phyloP scores from a whole-genome alignment of 1,140 invertebrate genomes.

The Mycetomoellerius zeteki region DNA sequence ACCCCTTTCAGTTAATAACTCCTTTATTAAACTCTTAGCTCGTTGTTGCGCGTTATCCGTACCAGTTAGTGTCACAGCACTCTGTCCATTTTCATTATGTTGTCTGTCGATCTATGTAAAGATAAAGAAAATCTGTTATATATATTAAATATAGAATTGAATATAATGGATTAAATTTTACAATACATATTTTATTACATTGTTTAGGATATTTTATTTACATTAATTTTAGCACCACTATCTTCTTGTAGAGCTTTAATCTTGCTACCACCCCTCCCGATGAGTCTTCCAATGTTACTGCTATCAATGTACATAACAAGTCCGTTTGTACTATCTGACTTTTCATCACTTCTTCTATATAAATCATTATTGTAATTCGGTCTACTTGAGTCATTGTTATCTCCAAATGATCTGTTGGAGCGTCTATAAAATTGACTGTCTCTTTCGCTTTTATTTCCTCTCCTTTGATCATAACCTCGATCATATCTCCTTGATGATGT shows the following conservation, averaged over 20 bases:
- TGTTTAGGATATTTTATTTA: constrained; percentile 76
- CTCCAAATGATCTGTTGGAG: not conserved
- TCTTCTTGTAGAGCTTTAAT: constrained; percentile 91
- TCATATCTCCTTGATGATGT: not conserved
- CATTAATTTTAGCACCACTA: constrained; percentile 88
- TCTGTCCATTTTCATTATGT: constrained; percentile 77
- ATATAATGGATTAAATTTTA: constrained; percentile 3
- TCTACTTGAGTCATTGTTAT: constrained; percentile 4
- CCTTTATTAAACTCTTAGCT: constrained; percentile 88
- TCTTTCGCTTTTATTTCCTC: not conserved
- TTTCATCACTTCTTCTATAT: not conserved
- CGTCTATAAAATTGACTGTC: not conserved
- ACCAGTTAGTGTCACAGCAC: constrained; percentile 87
- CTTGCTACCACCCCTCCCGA: constrained; percentile 91
- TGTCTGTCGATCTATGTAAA: constrained; percentile 80
- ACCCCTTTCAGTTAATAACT: constrained; percentile 74
- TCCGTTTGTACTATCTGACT: not conserved
- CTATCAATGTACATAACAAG: constrained; percentile 72
- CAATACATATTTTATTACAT: constrained; percentile 77
- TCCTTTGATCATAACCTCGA: not conserved
- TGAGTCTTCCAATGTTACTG: constrained; percentile 84
- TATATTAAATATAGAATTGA: constrained; percentile 8
- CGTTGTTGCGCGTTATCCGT: constrained; percentile 86
- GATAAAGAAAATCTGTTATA: constrained; percentile 29
- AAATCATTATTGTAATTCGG: not conserved